Evolutionary conservation across 1,140 invertebrate genomes (phyloP), one percentile per base, ranked within the genome.

Genomic region (Drosophila ogumai): DNA sequence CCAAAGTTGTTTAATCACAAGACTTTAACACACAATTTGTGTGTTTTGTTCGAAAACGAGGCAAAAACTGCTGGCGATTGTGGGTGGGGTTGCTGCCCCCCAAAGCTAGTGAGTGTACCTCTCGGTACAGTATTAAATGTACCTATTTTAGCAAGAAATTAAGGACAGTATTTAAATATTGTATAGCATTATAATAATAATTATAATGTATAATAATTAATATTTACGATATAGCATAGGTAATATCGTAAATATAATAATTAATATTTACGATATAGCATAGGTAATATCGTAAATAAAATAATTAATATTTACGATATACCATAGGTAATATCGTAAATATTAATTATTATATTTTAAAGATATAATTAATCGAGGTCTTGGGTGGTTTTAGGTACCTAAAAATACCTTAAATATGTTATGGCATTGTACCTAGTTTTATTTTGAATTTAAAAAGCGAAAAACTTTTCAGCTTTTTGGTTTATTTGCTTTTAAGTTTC

Each of bases 1-100:
- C 77, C 81, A 85, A 84, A 85, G 77, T 77, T 80, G 77, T 84
- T 85, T 85, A 85, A 85, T 84, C 77, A 85, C 81, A 84, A 79
- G 67, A 80, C 67, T 84, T 77, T 80, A 84, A 84, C 66, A 79
- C 72, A 80, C 73, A 84, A 84, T 80, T 80, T 84, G 76, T 84
- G 76, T 74, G 66, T 79, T 55, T 57, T 41, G 59, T 58, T 57
- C 46, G 75, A 58, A 64, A 59, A 55, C 34, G 52, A 55, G 52
- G 34, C 34, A 38, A 55, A 55, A 55, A 22, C 52, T 55, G 34
- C 13, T 55, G 38, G 63, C 43, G 54, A 46, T 34, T 56, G 40
- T 44, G 68, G 68, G 63, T 47, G 38, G 34, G 44, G 34, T 31
- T n/a, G 13, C 15, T 49, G 4, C 15, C 46, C 25, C 25, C 28